phyloP scores from a whole-genome alignment of 2,113 vertebrate species.

The Chaenogobius annularis region DNA sequence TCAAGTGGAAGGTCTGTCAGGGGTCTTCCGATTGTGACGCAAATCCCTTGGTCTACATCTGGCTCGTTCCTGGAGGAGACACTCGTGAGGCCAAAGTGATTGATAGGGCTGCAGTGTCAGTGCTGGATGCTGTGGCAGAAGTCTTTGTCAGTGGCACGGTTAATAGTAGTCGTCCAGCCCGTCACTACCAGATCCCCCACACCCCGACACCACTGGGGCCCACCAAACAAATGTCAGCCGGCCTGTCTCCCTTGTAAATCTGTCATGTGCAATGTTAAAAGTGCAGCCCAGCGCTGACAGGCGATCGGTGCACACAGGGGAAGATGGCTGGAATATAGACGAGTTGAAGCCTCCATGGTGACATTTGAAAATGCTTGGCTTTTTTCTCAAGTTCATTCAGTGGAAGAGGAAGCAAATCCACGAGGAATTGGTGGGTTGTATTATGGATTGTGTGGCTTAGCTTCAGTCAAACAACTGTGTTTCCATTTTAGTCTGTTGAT shows the following conservation, averaged over 20 bases:
- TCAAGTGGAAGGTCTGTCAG: slow-evolving; percentile 63
- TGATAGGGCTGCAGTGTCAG: slow-evolving; percentile 65
- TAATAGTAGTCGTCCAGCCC: slow-evolving; percentile 50
- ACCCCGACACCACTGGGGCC: slow-evolving; percentile 47
- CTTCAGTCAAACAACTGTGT: neutral
- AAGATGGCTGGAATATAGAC: slow-evolving; percentile 38
- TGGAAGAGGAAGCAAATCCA: neutral
- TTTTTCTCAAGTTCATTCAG: slow-evolving; percentile 13
- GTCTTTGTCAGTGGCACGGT: slow-evolving; percentile 52
- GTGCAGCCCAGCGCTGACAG: slow-evolving; percentile 51
- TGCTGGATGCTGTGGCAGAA: slow-evolving; percentile 56
- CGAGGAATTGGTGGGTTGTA: neutral
- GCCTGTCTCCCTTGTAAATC: slow-evolving; percentile 46
- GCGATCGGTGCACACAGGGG: slow-evolving; percentile 27
- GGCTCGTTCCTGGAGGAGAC: slow-evolving; percentile 51
- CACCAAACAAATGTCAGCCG: slow-evolving; percentile 67
- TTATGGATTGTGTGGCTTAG: neutral
- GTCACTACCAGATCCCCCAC: slow-evolving; percentile 17
- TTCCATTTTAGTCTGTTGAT: neutral
- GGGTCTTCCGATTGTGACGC: slow-evolving; percentile 42
- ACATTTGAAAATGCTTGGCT: slow-evolving; percentile 55
- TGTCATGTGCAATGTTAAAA: slow-evolving; percentile 26
- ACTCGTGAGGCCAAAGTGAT: slow-evolving; percentile 38
- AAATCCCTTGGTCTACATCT: slow-evolving; percentile 58
- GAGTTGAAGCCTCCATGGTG: slow-evolving; percentile 49